These are phyloP conservation scores for Lepas anatifera DNA, from an alignment of 2,888 invertebrate species.

Conservation along the genomic window DNA sequence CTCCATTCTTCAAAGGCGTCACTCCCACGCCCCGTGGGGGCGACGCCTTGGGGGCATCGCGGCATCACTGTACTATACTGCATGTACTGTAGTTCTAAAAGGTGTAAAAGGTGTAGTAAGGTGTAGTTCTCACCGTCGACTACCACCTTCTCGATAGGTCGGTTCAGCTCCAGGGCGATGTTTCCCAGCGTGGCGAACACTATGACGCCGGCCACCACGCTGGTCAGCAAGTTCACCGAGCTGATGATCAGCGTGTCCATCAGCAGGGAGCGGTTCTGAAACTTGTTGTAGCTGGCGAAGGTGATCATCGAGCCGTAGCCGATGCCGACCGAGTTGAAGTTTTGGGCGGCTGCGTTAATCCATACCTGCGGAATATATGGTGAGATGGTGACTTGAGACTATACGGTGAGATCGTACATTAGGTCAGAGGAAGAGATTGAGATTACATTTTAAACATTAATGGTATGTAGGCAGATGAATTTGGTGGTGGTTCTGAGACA, in stretches of 20 bases:
- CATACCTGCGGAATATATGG: constrained; percentile 66
- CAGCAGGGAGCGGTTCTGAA: constrained; percentile 68
- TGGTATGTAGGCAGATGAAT: too few relatives aligned
- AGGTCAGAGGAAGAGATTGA: too few relatives aligned
- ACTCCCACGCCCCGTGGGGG: too few relatives aligned
- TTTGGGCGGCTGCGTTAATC: constrained; percentile 83
- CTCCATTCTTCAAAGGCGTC: too few relatives aligned
- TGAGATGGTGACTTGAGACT: too few relatives aligned
- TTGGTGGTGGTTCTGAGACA: too few relatives aligned
- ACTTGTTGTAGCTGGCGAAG: constrained; percentile 86
- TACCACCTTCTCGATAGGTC: constrained; percentile 69
- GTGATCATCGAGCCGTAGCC: constrained; percentile 74
- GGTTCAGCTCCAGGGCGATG: constrained; percentile 73
- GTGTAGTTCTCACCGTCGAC: constrained; percentile 77
- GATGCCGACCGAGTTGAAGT: constrained; percentile 86
- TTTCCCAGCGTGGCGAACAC: constrained; percentile 89
- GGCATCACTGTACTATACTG: too few relatives aligned
- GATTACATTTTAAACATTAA: too few relatives aligned
- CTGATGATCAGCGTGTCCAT: constrained; percentile 77
- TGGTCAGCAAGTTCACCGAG: constrained; percentile 71
- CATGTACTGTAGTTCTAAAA: too few relatives aligned
- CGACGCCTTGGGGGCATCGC: too few relatives aligned
- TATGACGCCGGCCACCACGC: constrained; percentile 79
- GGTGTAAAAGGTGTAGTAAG: too few relatives aligned
- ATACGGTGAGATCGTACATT: too few relatives aligned